A percentile compares a stretch with the other conserved stretches of the same genome.
These are phyloP conservation scores for Tridacna gigas DNA, from an alignment of 2,888 invertebrate genomes.

Conservation along the genomic window DNA sequence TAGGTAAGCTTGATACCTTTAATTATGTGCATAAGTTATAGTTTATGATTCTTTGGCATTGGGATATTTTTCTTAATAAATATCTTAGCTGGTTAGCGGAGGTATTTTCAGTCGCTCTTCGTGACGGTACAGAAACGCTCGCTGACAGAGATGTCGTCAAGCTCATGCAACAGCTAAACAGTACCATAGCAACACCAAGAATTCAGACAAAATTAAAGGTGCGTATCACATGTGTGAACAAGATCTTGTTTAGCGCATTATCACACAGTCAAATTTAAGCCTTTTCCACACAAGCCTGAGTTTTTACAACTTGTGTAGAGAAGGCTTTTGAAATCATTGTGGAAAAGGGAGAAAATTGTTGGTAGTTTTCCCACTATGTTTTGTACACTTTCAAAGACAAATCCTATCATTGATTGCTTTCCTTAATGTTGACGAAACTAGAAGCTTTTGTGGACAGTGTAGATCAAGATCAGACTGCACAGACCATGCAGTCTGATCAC, in stretches of 20 bases:
- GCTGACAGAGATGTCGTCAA: slow-evolving; percentile 85
- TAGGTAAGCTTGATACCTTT: too few relatives aligned
- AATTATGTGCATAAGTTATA: too few relatives aligned
- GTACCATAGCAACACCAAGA: slow-evolving; percentile 85
- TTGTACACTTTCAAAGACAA: too few relatives aligned
- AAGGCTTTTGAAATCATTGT: too few relatives aligned
- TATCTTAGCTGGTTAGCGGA: slow-evolving; percentile 86
- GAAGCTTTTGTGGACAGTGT: too few relatives aligned
- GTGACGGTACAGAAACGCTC: slow-evolving; percentile 79
- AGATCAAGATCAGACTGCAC: too few relatives aligned
- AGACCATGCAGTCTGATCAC: too few relatives aligned
- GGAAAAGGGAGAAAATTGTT: too few relatives aligned
- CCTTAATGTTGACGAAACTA: too few relatives aligned
- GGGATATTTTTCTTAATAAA: not conserved
- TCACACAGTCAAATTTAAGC: not conserved
- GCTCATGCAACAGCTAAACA: slow-evolving; percentile 86
- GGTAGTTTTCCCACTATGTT: too few relatives aligned
- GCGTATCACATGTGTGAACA: slow-evolving; percentile 49
- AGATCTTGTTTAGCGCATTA: not conserved
- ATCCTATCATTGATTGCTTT: too few relatives aligned
- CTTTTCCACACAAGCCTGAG: not conserved
- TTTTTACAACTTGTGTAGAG: too few relatives aligned
- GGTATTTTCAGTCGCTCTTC: slow-evolving; percentile 85
- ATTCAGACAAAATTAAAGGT: slow-evolving; percentile 87
- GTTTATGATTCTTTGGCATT: not conserved